Evolutionary conservation across 2,113 vertebrate species (phyloP).

Genomic region (Vulpes lagopus): DNA sequence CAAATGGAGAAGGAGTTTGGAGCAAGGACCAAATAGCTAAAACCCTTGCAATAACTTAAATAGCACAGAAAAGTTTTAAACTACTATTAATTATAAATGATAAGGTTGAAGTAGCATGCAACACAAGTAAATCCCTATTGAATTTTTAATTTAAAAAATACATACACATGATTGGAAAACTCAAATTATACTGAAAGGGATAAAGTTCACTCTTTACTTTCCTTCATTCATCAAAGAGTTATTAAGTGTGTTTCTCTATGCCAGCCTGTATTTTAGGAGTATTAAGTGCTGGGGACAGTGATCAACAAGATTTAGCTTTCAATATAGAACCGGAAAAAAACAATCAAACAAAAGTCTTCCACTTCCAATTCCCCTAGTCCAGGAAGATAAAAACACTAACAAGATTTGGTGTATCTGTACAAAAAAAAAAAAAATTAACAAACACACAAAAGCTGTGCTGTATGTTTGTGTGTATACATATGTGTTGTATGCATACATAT

Average conservation of each 20-base stretch:
- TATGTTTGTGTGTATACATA: not conserved
- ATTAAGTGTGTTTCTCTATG: not conserved
- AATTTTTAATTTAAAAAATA: not conserved
- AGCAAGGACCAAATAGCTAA: not conserved
- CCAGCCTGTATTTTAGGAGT: not conserved
- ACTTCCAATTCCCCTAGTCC: not conserved
- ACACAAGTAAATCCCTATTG: not conserved
- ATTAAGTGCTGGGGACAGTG: not conserved
- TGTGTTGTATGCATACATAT: not conserved
- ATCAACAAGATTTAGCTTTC: not conserved
- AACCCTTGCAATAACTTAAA: not conserved
- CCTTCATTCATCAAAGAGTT: not conserved
- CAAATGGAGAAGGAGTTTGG: not conserved
- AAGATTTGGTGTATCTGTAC: not conserved
- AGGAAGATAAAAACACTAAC: not conserved
- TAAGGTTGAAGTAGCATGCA: not conserved
- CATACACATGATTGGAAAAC: not conserved
- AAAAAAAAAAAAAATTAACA: not conserved
- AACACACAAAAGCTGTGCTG: not conserved
- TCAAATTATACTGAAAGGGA: not conserved
- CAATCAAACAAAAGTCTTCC: not conserved
- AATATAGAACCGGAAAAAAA: not conserved
- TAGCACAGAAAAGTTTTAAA: not conserved
- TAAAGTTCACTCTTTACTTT: not conserved
- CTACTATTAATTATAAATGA: not conserved